Percentiles rank a stretch among this genome's conserved stretches.
These are phyloP conservation scores for Monopis laevigella DNA, from an alignment of 2,888 invertebrate species.

Conservation along the genomic window DNA sequence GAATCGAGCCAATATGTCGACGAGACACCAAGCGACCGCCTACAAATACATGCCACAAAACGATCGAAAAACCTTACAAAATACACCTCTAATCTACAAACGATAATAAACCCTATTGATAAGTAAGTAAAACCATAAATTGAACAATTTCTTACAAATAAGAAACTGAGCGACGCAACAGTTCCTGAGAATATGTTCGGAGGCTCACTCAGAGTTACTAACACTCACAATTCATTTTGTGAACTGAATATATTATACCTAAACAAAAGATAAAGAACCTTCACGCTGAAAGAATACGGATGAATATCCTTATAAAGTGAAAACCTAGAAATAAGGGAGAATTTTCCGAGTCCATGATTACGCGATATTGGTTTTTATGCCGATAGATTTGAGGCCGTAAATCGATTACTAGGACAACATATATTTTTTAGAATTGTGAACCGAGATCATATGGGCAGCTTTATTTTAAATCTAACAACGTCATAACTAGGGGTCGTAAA, in stretches of 20 bases:
- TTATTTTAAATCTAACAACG: too few species aligned
- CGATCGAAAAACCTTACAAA: conserved; percentile 39
- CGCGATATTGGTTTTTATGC: conserved; percentile 35
- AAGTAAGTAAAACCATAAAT: conserved; percentile 16
- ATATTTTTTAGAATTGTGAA: conserved; percentile 48
- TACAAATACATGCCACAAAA: conserved; percentile 48
- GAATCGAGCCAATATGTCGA: conserved; percentile 36
- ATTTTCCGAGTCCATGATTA: conserved; percentile 27
- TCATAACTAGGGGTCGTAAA: too few species aligned
- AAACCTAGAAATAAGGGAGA: conserved; percentile 45
- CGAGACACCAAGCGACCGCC: conserved; percentile 28
- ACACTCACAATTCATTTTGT: conserved; percentile 67
- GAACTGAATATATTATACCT: conserved; percentile 61
- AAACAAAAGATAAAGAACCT: conserved; percentile 44
- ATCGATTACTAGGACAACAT: conserved; percentile 21
- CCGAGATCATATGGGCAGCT: conserved; percentile 52
- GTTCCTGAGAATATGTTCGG: conserved; percentile 64
- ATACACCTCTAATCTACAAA: conserved; percentile 26
- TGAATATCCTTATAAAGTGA: conserved; percentile 34
- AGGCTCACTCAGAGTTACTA: conserved; percentile 64
- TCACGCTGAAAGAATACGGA: conserved; percentile 33
- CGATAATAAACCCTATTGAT: not conserved
- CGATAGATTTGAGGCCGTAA: conserved; percentile 29
- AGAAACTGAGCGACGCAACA: conserved; percentile 55
- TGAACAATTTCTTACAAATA: conserved; percentile 45